Conservation (phyloP, 1,140 invertebrate species). For the Oedothorax gibbosus region DNA sequence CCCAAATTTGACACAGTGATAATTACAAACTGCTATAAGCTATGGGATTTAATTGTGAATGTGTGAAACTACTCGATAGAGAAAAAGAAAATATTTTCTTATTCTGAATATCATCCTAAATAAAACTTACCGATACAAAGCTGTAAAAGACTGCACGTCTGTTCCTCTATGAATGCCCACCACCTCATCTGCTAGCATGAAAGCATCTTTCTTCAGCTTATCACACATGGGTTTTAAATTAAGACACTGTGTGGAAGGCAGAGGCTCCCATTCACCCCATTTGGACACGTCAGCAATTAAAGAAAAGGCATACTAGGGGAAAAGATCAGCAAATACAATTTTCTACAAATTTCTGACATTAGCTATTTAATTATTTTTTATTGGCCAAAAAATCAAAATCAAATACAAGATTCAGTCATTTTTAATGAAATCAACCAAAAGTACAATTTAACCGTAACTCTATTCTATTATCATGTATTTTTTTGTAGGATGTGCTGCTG, state of each 20-base stretch:
- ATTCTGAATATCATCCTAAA: too few relatives aligned
- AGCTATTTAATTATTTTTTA: neutral
- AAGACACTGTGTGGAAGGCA: neutral
- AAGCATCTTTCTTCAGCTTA: conserved; percentile 14
- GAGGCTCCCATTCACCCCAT: conserved; percentile 37
- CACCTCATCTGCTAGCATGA: conserved; percentile 40
- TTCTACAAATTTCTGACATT: neutral
- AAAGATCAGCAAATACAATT: neutral
- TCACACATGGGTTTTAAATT: neutral
- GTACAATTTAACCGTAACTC: neutral
- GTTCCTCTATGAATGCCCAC: conserved; percentile 37
- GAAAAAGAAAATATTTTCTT: too few relatives aligned
- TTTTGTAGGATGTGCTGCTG: neutral
- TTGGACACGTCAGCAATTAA: conserved; percentile 37
- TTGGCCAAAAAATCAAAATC: neutral
- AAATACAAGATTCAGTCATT: neutral
- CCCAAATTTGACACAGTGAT: too few relatives aligned
- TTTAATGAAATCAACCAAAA: neutral
- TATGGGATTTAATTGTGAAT: too few relatives aligned
- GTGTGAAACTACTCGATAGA: too few relatives aligned
- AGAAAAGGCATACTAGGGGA: conserved; percentile 33
- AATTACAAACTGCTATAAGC: too few relatives aligned
- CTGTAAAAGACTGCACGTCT: conserved; percentile 24
- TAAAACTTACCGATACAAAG: conserved; percentile 23
- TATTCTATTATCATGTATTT: neutral